Conservation (phyloP, 2,797 vertebrate genomes). For the Carduelis carduelis region DNA sequence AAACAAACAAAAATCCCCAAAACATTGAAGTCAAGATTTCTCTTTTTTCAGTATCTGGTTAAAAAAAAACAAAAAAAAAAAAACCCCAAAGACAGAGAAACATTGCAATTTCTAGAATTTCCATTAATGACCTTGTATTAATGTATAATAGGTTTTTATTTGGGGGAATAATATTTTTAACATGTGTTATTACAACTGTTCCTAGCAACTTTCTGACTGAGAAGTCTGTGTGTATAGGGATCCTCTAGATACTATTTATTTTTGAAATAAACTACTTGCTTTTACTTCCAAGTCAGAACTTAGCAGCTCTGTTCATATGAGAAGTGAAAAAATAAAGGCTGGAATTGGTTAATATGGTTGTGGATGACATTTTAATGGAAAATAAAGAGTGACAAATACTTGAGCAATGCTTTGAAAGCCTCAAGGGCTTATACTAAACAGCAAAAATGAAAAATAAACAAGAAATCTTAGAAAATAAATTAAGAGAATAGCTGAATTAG, state of each 20-base stretch:
- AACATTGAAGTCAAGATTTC: background rate
- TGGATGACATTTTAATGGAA: background rate
- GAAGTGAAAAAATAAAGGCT: background rate
- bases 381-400: background rate
- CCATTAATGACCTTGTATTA: background rate
- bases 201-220: conserved; percentile 22
- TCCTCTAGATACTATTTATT: background rate
- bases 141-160: background rate
- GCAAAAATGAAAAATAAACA: background rate
- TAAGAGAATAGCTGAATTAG: background rate
- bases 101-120: background rate
- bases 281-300: conserved; percentile 19
- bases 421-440: background rate
- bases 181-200: background rate
- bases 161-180: background rate
- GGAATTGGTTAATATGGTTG: background rate
- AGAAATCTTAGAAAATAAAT: background rate
- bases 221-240: background rate
- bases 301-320: background rate
- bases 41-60: background rate
- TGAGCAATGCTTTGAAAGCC: background rate
- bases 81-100: background rate
- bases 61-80: background rate
- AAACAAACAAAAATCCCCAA: rapidly evolving
- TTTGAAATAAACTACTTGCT: background rate